Conservation (phyloP, 2,113 vertebrate species). For the Aphyosemion australe region DNA sequence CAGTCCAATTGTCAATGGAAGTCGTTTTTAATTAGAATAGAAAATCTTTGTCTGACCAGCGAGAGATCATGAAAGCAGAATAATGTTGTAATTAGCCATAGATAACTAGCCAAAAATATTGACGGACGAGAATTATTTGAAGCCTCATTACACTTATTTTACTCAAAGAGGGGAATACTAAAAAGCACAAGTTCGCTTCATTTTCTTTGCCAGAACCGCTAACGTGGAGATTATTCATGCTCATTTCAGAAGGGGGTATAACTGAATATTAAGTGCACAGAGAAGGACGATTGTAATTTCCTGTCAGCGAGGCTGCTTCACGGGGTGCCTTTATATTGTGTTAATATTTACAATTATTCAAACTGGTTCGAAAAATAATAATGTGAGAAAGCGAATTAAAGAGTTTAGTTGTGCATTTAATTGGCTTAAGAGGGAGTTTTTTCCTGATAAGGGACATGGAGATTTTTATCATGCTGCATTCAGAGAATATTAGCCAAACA, state of each 20-base stretch:
- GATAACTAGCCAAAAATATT: slow-evolving; percentile 17
- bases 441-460: background rate
- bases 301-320: slow-evolving; percentile 9
- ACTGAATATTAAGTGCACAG: background rate
- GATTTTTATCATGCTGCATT: background rate
- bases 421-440: background rate
- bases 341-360: slow-evolving; percentile 11
- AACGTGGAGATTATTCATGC: slow-evolving; percentile 19
- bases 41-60: slow-evolving; percentile 22
- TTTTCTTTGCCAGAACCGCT: slow-evolving; percentile 18
- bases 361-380: background rate
- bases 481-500: background rate
- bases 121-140: slow-evolving; percentile 9
- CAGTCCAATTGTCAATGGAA: slow-evolving; percentile 26
- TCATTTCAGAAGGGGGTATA: background rate
- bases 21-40: slow-evolving; percentile 21
- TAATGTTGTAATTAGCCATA: slow-evolving; percentile 39
- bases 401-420: background rate
- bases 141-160: slow-evolving; percentile 30
- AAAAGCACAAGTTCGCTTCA: slow-evolving; percentile 24
- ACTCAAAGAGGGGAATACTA: slow-evolving; percentile 13
- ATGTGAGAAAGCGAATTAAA: background rate
- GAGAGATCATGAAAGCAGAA: slow-evolving; percentile 21
- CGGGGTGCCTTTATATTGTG: slow-evolving; percentile 9
- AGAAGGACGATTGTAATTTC: slow-evolving; percentile 13